A percentile compares a stretch with the other conserved stretches of the same genome.
phyloP scores from a whole-genome alignment of 1,140 invertebrate genomes.

The Papilio dardanus region DNA sequence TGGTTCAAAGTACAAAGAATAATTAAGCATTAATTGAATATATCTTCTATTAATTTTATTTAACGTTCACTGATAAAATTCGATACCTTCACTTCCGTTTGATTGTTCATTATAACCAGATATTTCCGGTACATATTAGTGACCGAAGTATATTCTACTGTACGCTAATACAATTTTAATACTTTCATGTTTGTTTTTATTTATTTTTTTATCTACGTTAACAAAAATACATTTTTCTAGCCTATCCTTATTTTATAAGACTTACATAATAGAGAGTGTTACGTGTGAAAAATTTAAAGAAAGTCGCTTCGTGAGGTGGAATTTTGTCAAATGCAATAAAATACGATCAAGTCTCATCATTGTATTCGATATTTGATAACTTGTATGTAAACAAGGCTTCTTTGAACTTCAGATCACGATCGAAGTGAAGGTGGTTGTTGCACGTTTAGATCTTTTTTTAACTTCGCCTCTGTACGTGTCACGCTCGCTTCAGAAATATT shows the following conservation, averaged over 20 bases:
- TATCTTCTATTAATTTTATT: not conserved
- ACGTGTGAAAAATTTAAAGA: slow-evolving; percentile 4
- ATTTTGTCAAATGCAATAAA: slow-evolving; percentile 14
- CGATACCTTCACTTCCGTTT: slow-evolving; percentile 28
- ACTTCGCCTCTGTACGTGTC: slow-evolving; percentile 22
- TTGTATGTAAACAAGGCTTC: slow-evolving; percentile 22
- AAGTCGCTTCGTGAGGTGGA: not conserved
- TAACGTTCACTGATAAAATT: slow-evolving; percentile 1
- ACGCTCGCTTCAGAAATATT: slow-evolving; percentile 4
- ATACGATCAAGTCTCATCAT: slow-evolving; percentile 11
- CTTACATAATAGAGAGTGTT: not conserved
- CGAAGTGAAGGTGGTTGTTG: slow-evolving; percentile 40
- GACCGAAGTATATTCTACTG: too few relatives aligned
- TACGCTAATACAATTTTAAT: too few relatives aligned
- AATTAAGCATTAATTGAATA: too few relatives aligned
- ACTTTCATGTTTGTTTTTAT: too few relatives aligned
- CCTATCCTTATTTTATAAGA: not conserved
- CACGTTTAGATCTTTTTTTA: slow-evolving; percentile 17
- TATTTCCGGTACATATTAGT: not conserved
- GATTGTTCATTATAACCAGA: not conserved
- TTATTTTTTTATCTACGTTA: too few relatives aligned
- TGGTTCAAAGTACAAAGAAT: too few relatives aligned
- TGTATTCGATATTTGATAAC: slow-evolving; percentile 13
- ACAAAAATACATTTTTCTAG: not conserved
- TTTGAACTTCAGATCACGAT: slow-evolving; percentile 37